A percentile compares a stretch with the other conserved stretches of the same genome.
Conservation (phyloP, 2,888 invertebrate genomes). For the Cylindroiulus punctatus region DNA sequence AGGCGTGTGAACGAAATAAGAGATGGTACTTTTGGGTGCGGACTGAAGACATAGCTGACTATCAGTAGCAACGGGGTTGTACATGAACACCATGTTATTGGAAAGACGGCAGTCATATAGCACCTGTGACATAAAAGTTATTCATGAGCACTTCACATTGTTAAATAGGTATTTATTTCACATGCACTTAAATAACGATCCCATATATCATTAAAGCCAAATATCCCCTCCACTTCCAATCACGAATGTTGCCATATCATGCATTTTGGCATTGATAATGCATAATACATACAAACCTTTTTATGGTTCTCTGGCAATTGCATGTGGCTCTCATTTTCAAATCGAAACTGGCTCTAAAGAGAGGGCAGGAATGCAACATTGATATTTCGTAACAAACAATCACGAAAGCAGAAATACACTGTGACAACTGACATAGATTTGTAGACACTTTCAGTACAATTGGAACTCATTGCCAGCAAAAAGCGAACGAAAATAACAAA, state of each 20-base stretch:
- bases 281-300: conserved; percentile 78
- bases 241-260: neutral
- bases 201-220: neutral
- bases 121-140: conserved; percentile 74
- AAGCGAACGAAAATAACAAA: too few species aligned
- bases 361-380: conserved; percentile 63
- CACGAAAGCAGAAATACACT: conserved; percentile 8
- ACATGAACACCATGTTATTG: conserved; percentile 98
- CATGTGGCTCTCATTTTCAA: conserved; percentile 99
- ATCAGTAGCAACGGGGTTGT: conserved; percentile 99
- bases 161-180: neutral
- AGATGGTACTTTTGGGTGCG: conserved; percentile 95
- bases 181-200: neutral
- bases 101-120: conserved; percentile 98
- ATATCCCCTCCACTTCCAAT: neutral
- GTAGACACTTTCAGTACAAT: too few species aligned
- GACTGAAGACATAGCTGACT: conserved; percentile 98
- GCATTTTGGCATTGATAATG: neutral
- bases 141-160: neutral
- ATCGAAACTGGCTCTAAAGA: conserved; percentile 97
- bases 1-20: conserved; percentile 98
- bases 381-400: conserved; percentile 13
- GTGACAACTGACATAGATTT: neutral
- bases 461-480: too few species aligned
- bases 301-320: conserved; percentile 98